Evolutionary conservation across 2,888 invertebrate species (phyloP), one percentile per base, ranked within the genome.

Genomic region (Napeogenes inachia): DNA sequence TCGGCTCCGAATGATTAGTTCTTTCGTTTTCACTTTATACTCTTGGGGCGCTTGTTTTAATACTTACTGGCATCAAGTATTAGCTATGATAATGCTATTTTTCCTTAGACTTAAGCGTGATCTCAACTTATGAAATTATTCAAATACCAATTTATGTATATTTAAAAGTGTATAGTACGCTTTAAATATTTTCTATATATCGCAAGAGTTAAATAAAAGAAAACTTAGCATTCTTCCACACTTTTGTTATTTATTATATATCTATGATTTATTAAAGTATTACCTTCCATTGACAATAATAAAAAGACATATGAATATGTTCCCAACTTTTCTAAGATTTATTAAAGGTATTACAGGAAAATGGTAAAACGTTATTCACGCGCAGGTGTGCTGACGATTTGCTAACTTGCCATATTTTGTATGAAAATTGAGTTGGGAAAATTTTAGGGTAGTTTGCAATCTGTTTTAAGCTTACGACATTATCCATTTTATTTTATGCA

Each of bases 351-450:
- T 89, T 85, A 89, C 80, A 77, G 74, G 75, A 72, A 82, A 87
- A 87, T 83, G 82, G 84, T 79, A 77, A 81, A 81, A 72, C 88
- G 86, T 89, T 84, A 86, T 81, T 89, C 89, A 87, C 67, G 80
- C 85, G 77, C 89, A 89, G 89, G 89, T 89, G 89, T 78, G 80
- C 85, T 83, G 87, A 87, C 87, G 82, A 89, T 89, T 85, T 84
- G 88, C 90, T 86, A 89, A 87, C 79, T 87, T 77, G 84, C 82
- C 78, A 83, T 86, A 89, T 88, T 88, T 86, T 83, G 82, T 79
- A 75, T 74, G 77, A 73, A 78, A 85, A 89, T 86, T 84, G 84
- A 87, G 86, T 81, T 80, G 72, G 77, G 70, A 77, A 75, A 71
- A 75, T 77, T 78, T 72, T 65, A 33, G 66, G 66, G 61, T 68